Conservation (phyloP, 2,113 vertebrate species). For the Sterrhoptilus dennistouni region DNA sequence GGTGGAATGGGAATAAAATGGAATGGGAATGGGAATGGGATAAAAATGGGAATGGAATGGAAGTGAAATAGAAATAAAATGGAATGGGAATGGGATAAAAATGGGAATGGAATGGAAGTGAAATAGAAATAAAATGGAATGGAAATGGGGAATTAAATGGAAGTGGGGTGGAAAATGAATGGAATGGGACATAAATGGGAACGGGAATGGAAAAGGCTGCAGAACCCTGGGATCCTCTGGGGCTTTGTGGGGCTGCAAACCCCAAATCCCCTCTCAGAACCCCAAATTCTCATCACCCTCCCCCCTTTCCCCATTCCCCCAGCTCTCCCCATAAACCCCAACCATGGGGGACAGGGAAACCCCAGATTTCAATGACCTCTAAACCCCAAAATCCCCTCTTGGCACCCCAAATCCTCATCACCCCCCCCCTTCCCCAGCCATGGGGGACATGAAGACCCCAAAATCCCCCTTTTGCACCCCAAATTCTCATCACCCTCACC, state of each 20-base stretch:
- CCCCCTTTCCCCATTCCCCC: too few relatives aligned
- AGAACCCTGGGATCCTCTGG: rapidly evolving
- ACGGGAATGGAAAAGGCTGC: rapidly evolving
- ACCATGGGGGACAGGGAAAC: too few relatives aligned
- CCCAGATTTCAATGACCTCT: too few relatives aligned
- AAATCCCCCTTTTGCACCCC: too few relatives aligned
- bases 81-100: background rate
- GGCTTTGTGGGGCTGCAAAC: rapidly evolving
- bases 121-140: background rate
- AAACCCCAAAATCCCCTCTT: too few relatives aligned
- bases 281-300: rapidly evolving
- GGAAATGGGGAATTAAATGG: too few relatives aligned
- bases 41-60: background rate
- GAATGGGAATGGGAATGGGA: too few relatives aligned
- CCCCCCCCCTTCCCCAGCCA: too few relatives aligned
- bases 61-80: background rate
- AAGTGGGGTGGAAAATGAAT: background rate
- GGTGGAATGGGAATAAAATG: background rate
- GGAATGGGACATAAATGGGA: too few relatives aligned
- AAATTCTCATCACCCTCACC: too few relatives aligned
- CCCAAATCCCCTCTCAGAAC: rapidly evolving
- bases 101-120: background rate
- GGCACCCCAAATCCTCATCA: rapidly evolving
- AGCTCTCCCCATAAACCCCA: too few relatives aligned
- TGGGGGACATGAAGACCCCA: too few relatives aligned